A percentile compares a stretch with the other conserved stretches of the same genome.
Conservation (phyloP, 2,888 invertebrate genomes). For the Bhutanitis thaidina region DNA sequence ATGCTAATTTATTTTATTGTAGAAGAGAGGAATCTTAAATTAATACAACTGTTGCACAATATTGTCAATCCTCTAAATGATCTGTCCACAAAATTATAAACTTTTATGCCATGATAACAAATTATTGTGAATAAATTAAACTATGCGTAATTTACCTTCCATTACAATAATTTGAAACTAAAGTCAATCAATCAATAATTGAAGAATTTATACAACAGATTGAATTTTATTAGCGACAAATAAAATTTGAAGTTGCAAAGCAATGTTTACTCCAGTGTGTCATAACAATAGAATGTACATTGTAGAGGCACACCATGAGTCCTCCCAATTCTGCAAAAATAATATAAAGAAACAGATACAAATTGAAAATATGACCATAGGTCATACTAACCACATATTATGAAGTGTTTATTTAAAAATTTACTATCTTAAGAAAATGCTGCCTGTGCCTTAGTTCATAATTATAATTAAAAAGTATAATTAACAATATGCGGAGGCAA, state of each 20-base stretch:
- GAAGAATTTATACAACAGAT: background rate
- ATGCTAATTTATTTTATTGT: too few relatives aligned
- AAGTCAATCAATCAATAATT: background rate
- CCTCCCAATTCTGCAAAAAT: background rate
- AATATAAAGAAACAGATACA: background rate
- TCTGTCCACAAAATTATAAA: background rate
- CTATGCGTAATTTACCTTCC: background rate
- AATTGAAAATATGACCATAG: background rate
- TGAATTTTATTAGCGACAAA: background rate
- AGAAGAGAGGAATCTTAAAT: too few relatives aligned
- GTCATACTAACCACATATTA: background rate
- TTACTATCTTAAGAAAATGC: too few relatives aligned
- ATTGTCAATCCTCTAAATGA: background rate
- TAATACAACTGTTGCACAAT: conserved; percentile 4
- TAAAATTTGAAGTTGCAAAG: background rate
- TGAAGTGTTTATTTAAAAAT: too few relatives aligned
- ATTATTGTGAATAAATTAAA: conserved; percentile 3
- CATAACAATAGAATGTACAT: too few relatives aligned
- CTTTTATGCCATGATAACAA: background rate
- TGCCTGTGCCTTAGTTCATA: too few relatives aligned
- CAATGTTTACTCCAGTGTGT: background rate
- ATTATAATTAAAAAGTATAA: too few relatives aligned
- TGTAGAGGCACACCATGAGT: too few relatives aligned
- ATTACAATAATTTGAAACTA: background rate
- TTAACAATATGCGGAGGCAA: too few relatives aligned